Base-by-base conservation (phyloP, 2,797 vertebrate genomes). In the Danio jaintianensis region DNA sequence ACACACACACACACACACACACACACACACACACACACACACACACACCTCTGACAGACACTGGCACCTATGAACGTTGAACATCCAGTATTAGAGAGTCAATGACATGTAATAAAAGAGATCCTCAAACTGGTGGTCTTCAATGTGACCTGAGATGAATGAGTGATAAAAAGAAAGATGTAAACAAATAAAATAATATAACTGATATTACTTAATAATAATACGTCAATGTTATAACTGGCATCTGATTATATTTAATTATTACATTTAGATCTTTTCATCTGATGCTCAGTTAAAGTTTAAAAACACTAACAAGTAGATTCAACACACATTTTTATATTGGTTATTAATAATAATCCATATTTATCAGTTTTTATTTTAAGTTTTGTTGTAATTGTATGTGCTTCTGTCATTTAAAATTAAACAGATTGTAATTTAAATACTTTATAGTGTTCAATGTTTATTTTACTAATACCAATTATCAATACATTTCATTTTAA, bases 21-120 rank as follows among this genome's bases (percentile, higher is more conserved):
- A n/a, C n/a, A n/a, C n/a, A n/a, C n/a, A n/a, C n/a, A n/a, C n/a
- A n/a, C n/a, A n/a, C n/a, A n/a, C n/a, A n/a, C 29, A 29, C 29
- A 29, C 29, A 29, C 29, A 29, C 29, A 29, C 29, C 1, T 3
- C n/a, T n/a, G 45, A 18, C 64, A 70, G 40, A 50, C 66, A 71
- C 48, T 63, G 48, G 36, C 48, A 11, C 38, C 45, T 67, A 16
- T 82, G 36, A 80, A 84, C 50, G 74, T 38, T 70, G 71, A 79
- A 85, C 61, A 59, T 56, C 68, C 58, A 50, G 40, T 75, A 62
- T 50, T 62, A 71, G 36, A 62, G 18, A 52, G 18, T 7, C 12
- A 78, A 70, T 70, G 43, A 58, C 70, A 73, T 45, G 42, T 47
- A 59, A 45, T 29, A 22, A 45, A 42, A 72, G 1, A 36, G 55